Conservation (phyloP, 1,140 invertebrate genomes). For the Nixonia krombeini region DNA sequence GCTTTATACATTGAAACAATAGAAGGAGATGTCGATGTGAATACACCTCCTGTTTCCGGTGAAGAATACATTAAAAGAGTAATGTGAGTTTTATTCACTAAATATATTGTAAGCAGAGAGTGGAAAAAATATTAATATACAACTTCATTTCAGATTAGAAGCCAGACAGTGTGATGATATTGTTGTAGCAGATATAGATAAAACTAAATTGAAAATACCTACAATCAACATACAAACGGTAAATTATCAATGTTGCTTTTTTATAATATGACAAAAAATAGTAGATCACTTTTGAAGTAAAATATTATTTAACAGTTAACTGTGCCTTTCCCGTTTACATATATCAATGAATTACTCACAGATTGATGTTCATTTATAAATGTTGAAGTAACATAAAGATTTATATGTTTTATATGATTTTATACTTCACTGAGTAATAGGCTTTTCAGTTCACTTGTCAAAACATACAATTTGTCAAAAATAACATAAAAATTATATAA, state of each 20-base stretch:
- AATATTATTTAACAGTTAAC: no score
- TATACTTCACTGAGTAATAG: no score
- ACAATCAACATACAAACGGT: conserved; percentile 60
- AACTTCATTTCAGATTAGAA: conserved; percentile 63
- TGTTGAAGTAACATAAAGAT: no score
- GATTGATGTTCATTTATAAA: no score
- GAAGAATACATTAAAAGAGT: conserved; percentile 75
- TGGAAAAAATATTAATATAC: background rate
- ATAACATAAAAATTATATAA: no score
- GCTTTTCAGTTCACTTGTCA: no score
- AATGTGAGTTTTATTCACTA: conserved; percentile 60
- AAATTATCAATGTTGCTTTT: conserved; percentile 35
- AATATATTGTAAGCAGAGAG: no score
- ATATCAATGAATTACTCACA: no score
- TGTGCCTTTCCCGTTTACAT: no score
- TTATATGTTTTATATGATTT: no score
- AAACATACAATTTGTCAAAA: no score
- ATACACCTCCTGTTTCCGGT: conserved; percentile 70
- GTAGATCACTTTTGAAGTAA: conserved; percentile 2
- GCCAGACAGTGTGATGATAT: conserved; percentile 72
- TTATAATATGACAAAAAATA: conserved; percentile 8
- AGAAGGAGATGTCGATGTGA: conserved; percentile 70
- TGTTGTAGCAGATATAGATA: conserved; percentile 71
- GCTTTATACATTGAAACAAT: conserved; percentile 61
- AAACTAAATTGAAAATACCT: conserved; percentile 58